A percentile compares a stretch with the other conserved stretches of the same genome.
Evolutionary conservation across 2,113 vertebrate species (phyloP).

Genomic region (Charina bottae): DNA sequence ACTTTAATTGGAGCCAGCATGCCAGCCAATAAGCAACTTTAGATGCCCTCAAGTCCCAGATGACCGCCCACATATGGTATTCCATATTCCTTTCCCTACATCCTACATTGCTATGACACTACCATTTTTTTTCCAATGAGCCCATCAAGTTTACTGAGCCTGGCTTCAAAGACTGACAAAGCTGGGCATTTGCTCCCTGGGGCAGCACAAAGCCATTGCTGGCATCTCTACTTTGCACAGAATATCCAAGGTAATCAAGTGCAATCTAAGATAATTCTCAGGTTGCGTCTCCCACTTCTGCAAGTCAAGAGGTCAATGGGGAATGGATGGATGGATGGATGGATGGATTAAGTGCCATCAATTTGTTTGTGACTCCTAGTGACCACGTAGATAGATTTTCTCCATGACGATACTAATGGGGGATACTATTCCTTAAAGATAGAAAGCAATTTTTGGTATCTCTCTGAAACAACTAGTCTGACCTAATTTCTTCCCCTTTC

Average conservation of each 20-base stretch:
- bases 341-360: too few relatives aligned
- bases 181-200: neutral
- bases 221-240: neutral
- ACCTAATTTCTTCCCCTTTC: too few relatives aligned
- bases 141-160: neutral
- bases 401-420: neutral
- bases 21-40: neutral
- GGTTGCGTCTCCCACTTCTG: neutral
- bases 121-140: neutral
- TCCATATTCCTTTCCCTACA: neutral
- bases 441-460: neutral
- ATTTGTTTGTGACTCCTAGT: too few relatives aligned
- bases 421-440: neutral
- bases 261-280: neutral
- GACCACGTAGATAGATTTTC: too few relatives aligned
- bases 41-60: neutral
- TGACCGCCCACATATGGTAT: neutral
- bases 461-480: too few relatives aligned
- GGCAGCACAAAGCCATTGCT: neutral
- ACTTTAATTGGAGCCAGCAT: neutral
- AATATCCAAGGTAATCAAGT: neutral
- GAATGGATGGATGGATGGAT: too few relatives aligned
- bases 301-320: neutral
- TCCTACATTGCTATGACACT: neutral
- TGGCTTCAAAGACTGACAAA: neutral